Evolutionary conservation across 1,140 invertebrate species (phyloP).

Genomic region (Drosophila prosaltans): DNA sequence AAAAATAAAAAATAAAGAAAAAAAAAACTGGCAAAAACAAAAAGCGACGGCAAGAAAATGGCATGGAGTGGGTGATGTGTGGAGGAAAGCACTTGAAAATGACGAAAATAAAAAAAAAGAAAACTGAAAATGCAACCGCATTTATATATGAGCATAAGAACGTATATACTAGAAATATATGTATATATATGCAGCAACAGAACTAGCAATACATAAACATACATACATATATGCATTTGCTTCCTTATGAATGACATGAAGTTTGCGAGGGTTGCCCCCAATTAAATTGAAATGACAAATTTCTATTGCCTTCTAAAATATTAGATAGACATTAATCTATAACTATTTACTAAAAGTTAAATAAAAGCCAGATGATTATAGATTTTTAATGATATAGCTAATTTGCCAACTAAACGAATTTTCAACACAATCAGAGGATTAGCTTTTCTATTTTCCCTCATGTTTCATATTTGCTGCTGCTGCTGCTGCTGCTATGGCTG

Average conservation of each 20-base stretch:
- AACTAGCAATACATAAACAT: conserved; percentile 19
- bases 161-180: not conserved
- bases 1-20: conserved; percentile 55
- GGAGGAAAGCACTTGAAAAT: conserved; percentile 57
- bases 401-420: too few species aligned
- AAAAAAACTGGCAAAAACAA: not conserved
- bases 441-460: too few species aligned
- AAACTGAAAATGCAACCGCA: conserved; percentile 48
- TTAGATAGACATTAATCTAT: too few species aligned
- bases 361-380: too few species aligned
- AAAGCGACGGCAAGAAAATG: conserved; percentile 9
- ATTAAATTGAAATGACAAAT: too few species aligned
- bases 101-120: conserved; percentile 71
- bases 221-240: conserved; percentile 7
- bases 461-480: not conserved
- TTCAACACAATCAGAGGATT: too few species aligned
- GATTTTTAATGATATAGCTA: too few species aligned
- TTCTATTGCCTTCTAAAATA: too few species aligned
- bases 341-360: too few species aligned
- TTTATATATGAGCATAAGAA: conserved; percentile 4
- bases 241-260: conserved; percentile 32
- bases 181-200: conserved; percentile 33
- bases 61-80: not conserved
- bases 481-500: too few species aligned
- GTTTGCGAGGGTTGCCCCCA: not conserved